Base-by-base conservation (phyloP, 2,113 vertebrate species). In the Caloenas nicobarica region DNA sequence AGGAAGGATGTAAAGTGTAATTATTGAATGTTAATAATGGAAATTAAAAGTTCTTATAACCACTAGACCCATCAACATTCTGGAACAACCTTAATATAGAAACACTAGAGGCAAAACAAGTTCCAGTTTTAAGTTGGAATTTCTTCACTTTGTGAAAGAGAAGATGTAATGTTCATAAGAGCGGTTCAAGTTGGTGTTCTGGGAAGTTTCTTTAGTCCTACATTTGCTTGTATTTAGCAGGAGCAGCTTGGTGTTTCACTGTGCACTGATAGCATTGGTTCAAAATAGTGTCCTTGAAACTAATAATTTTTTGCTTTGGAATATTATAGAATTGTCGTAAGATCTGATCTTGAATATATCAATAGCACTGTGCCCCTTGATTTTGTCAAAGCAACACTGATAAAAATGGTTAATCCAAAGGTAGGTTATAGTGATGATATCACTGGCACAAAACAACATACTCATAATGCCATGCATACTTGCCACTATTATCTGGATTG, bases 401-500 rank as follows among this genome's bases (percentile, higher is more conserved):
- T 81, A 42, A 7, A 72, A 88, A 64, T 3, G 13, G 12, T 19
- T 36, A 62, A 38, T 50, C 4, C 19, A n/a, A 13, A 84, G 66
- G 7, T n/a, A 46, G 1, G 0, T 46, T 78, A 31, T 13, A 54
- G 33, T 19, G 29, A 51, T 76, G 14, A n/a, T 29, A 48, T 3
- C 6, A 53, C 8, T 38, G 13, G 16, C 21, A 65, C 13, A 81
- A 81, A 69, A n/a, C 28, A 10, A n/a, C 40, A 22, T 19, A 31
- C 9, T 29, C 9, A 28, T 17, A n/a, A 50, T 46, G 11, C 13
- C 19, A 21, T 56, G 6, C 1, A 1, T 1, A 65, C 72, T 77
- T 0, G 0, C 6, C 17, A 9, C 8, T 83, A 1, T 38, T 10
- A 33, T 36, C 25, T 86, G 29, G 13, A 68, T 57, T 18, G 26